These are phyloP conservation scores for Protobothrops flavoviridis DNA, from an alignment of 2,113 vertebrate species.

Conservation along the genomic window DNA sequence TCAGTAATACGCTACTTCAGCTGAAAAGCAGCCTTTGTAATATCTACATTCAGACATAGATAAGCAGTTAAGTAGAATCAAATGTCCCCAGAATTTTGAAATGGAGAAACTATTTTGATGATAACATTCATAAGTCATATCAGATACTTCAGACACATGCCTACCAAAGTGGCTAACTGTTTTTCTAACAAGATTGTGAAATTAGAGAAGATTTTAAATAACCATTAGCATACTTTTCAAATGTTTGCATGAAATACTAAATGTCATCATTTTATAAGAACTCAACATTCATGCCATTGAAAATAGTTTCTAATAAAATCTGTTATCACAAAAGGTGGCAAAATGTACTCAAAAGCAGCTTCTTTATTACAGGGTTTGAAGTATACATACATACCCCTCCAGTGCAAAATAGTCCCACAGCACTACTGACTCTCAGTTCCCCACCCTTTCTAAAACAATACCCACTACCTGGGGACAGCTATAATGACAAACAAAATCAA, in stretches of 20 bases:
- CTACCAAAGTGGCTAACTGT: not conserved
- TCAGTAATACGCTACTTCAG: not conserved
- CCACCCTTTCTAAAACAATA: not conserved
- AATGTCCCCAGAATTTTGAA: not conserved
- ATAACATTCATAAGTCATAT: not conserved
- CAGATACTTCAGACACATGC: not conserved
- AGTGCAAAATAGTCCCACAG: conserved; percentile 11
- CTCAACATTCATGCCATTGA: not conserved
- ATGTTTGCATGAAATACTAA: not conserved
- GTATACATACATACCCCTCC: conserved; percentile 16
- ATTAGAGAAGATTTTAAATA: not conserved
- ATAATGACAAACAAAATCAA: not conserved
- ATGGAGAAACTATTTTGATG: not conserved
- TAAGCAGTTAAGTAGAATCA: not conserved
- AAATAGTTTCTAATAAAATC: not conserved
- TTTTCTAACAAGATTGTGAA: not conserved
- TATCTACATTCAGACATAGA: not conserved
- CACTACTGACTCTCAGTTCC: not conserved
- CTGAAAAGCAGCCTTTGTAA: not conserved
- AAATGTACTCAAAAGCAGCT: conserved; percentile 26
- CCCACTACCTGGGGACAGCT: conserved; percentile 1
- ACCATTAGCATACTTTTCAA: not conserved
- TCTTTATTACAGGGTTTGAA: conserved; percentile 23
- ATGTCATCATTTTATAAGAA: not conserved
- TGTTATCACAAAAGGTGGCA: conserved; percentile 1